Evolutionary conservation across 2,888 invertebrate species (phyloP), one percentile per base, ranked within the genome.

Genomic region (Herminia tarsipennalis): DNA sequence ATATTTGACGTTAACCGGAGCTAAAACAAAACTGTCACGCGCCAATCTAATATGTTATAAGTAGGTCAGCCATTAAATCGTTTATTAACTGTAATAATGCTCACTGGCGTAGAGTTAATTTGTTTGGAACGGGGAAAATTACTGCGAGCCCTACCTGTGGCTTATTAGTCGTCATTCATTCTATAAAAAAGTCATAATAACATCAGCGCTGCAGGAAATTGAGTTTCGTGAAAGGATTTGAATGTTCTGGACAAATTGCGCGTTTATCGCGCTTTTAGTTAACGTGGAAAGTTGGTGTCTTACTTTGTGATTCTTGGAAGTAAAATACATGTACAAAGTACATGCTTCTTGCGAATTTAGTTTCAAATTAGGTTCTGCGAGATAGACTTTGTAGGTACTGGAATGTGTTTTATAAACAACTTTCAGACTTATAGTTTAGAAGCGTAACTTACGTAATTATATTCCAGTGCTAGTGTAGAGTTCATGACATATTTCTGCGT

Each of bases 21-120:
- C 33, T 28, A 27, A 59, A 57, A 57, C 60, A 56, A 66, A 67
- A 70, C 65, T 73, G 71, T 67, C 72, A 66, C 64, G 67, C 62
- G 54, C 65, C 58, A 63, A 63, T 70, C 73, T 73, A 77, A 74
- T 74, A 73, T 70, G 66, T 62, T 70, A 70, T 72, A 76, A 73
- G 69, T 75, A 74, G 76, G 72, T 73, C 76, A 71, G 60, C 70
- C 70, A 73, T 78, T 70, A 72, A 76, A 75, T 72, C 69, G 76
- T 73, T 75, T 76, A 73, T 76, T 75, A 73, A 73, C 71, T 73
- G 75, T 75, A 75, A 73, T 76, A 76, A 76, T 78, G 76, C 68
- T 74, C 68, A 73, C 50, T 70, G 74, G 73, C 67, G 66, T 62
- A 71, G 61, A 62, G 73, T 76, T 75, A 76, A 78, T 78, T 76